These are phyloP conservation scores for Olivierus martensii DNA, from an alignment of 1,140 invertebrate genomes.

Conservation along the genomic window DNA sequence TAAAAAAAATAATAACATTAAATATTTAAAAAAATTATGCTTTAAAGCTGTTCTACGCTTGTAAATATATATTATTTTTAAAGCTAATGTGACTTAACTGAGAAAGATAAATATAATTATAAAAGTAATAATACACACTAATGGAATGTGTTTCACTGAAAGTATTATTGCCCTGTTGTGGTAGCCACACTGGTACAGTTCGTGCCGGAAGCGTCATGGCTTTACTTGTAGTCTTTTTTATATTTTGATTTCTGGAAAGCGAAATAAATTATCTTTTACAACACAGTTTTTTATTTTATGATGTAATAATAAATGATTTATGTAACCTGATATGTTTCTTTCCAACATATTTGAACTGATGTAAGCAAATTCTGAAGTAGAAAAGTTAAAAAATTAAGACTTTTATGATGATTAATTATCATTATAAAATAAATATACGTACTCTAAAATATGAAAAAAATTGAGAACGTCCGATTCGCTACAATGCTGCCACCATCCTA, in stretches of 20 bases:
- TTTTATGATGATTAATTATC: neutral
- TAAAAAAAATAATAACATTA: neutral
- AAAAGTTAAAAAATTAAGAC: conserved; percentile 17
- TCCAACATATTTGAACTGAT: conserved; percentile 79
- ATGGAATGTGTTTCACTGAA: conserved; percentile 13
- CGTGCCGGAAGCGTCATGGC: conserved; percentile 61
- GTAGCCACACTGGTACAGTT: conserved; percentile 46
- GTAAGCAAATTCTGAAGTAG: conserved; percentile 52
- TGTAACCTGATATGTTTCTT: conserved; percentile 49
- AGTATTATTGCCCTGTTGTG: conserved; percentile 13
- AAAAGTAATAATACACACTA: too few relatives aligned
- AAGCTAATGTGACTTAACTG: too few relatives aligned
- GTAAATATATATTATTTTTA: too few relatives aligned
- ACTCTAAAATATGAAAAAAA: conserved; percentile 69
- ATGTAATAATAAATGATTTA: neutral
- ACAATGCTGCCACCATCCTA: conserved; percentile 79
- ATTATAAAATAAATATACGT: conserved; percentile 30
- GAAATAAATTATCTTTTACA: neutral
- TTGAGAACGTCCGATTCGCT: conserved; percentile 54
- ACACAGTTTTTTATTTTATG: neutral
- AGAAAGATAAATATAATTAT: too few relatives aligned
- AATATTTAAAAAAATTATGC: neutral
- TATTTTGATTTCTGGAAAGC: conserved; percentile 21
- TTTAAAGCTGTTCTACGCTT: neutral
- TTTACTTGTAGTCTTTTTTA: conserved; percentile 33